Evolutionary conservation across 2,888 invertebrate genomes (phyloP), one percentile per base, ranked within the genome.

Genomic region (Eupithecia inturbata): DNA sequence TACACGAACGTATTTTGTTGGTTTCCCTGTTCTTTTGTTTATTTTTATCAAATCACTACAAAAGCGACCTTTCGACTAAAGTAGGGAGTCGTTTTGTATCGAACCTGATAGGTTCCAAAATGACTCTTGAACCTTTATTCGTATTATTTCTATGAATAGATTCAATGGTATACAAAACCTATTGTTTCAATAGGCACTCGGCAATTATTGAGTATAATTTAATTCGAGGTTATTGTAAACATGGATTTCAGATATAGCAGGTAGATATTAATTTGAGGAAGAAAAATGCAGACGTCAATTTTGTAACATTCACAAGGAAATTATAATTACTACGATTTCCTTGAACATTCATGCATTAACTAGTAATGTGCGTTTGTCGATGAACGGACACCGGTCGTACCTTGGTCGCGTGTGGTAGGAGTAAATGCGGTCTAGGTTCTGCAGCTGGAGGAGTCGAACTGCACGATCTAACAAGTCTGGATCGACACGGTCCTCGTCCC

Each of bases 361-460:
- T 78, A 85, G 82, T 80, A 83, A 83, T 81, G 86, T 85, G 84
- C 84, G 81, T 81, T 77, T 82, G 83, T 85, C 85, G 85, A 85
- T 82, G 86, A 79, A 80, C 80, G 84, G 85, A 91, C 91, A 92
- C 91, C 92, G 91, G 91, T 92, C 93, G 93, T 95, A 95, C 95
- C 95, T 95, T 92, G 95, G 95, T 91, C 95, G 93, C 84, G 93
- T 92, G 92, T 95, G 95, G 91, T 94, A 95, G 91, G 95, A 92
- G 93, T 95, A 95, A 89, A 94, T 90, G 91, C 94, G 94, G 93
- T 95, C 95, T 88, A 95, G 92, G 84, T 93, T 93, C 90, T 95
- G 95, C 85, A 95, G 93, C 87, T 95, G 95, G 75, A 95, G 94
- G 81, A 95, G 94, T 88, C 95, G 91, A 87, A 95, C 91, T 79